Base-by-base conservation (phyloP, 2,113 vertebrate species). In the Blennius ocellaris region DNA sequence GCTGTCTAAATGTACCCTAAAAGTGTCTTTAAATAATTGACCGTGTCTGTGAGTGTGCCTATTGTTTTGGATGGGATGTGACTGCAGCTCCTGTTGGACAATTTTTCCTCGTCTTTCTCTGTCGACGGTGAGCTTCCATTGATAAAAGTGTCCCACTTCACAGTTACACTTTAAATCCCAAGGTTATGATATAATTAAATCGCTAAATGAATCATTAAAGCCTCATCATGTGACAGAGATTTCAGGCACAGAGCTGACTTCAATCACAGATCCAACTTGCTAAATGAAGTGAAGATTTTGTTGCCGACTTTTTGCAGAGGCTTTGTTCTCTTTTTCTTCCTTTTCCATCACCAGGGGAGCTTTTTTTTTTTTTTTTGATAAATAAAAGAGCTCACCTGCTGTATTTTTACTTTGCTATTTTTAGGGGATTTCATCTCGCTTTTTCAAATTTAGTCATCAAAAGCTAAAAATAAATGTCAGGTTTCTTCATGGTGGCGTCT, bases 11-110 rank as follows among this genome's bases (percentile, higher is more conserved):
- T 44, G 1, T 1, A 39, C 11, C 11, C 49, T 55, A 56, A 76
- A 73, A 64, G 6, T 14, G n/a, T 5, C 8, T 44, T 37, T 78
- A 5, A 78, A 84, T 80, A 55, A 80, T 73, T 58, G n/a, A 75
- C 1, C 4, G 2, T 51, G 7, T 62, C 52, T n/a, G 43, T 64
- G 41, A 39, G 51, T 53, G 41, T 14, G 8, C 51, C 63, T 47
- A 1, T 73, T 63, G 50, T 73, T 73, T 69, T 62, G 52, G 44
- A 47, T 60, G 37, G 15, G 8, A 59, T 52, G 54, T 68, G 67
- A 69, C 12, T 56, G 43, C 10, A 51, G 11, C 41, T 77, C 37
- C 58, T 12, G 12, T 17, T 50, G 21, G 16, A 69, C 49, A 40
- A n/a, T n/a, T n/a, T 53, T 3, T 36, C 51, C 10, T 44, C 12